Percentiles rank a stretch among this genome's conserved stretches.
These are phyloP conservation scores for Onchidella celtica DNA, from an alignment of 2,888 invertebrate genomes.

Conservation along the genomic window DNA sequence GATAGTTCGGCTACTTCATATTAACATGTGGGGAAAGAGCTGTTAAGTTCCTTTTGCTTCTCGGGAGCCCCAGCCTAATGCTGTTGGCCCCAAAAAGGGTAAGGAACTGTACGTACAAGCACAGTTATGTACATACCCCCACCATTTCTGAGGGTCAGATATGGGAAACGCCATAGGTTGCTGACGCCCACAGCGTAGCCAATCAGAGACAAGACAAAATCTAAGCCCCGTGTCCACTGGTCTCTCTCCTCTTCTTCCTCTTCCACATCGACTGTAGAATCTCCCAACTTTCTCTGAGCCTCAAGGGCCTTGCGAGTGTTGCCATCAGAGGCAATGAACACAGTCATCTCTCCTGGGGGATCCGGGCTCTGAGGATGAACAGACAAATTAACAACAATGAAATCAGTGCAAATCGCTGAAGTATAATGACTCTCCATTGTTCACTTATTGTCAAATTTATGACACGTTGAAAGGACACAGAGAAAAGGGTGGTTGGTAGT, in stretches of 20 bases:
- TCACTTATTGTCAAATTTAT: no score
- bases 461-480: no score
- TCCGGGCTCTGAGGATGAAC: not conserved
- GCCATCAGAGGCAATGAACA: constrained; percentile 10
- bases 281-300: not conserved
- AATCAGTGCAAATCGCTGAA: no score
- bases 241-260: constrained; percentile 86
- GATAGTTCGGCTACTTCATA: no score
- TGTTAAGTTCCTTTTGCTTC: no score
- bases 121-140: constrained; percentile 60
- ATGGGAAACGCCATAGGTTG: constrained; percentile 68
- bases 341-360: not conserved
- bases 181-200: constrained; percentile 68
- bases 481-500: no score
- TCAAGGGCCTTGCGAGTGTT: not conserved
- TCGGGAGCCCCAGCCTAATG: no score
- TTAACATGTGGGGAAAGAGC: no score
- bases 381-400: no score
- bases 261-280: constrained; percentile 87
- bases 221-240: constrained; percentile 83
- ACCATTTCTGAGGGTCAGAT: constrained; percentile 65
- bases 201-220: constrained; percentile 65
- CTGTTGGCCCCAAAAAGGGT: no score
- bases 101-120: no score
- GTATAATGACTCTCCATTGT: no score